Percentiles rank a stretch among this genome's conserved stretches.
Conservation (phyloP, 2,113 vertebrate species). For the Tragulus kanchil region DNA sequence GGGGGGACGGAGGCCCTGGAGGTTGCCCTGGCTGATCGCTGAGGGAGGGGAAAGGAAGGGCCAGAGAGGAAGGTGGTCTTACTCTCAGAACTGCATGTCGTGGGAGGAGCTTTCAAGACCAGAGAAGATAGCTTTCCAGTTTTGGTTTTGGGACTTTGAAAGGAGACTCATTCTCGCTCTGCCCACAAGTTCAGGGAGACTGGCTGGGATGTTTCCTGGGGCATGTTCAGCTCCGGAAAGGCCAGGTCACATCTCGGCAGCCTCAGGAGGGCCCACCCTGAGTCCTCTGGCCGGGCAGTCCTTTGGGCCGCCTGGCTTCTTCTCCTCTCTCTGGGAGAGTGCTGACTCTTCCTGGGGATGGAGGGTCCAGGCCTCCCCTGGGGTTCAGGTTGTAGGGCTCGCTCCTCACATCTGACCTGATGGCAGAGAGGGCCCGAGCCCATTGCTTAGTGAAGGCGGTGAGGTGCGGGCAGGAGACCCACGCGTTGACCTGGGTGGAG, state of each 20-base stretch:
- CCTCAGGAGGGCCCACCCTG: not conserved
- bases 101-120: not conserved
- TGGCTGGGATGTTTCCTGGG: not conserved
- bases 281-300: not conserved
- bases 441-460: not conserved
- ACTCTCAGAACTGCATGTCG: not conserved
- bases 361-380: not conserved
- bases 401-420: not conserved
- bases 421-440: not conserved
- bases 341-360: not conserved
- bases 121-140: not conserved
- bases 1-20: not conserved
- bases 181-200: not conserved
- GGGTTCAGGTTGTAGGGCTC: not conserved
- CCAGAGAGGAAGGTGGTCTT: not conserved
- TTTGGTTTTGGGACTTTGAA: not conserved
- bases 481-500: too few species aligned
- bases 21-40: not conserved
- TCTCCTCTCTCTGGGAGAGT: not conserved
- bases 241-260: not conserved
- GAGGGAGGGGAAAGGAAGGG: not conserved
- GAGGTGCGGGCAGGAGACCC: not conserved
- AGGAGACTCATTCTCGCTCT: not conserved
- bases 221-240: not conserved
- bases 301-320: not conserved